Evolutionary conservation across 2,113 vertebrate species (phyloP), one percentile per base, ranked within the genome.

Genomic region (Daphoenositta chrysoptera): DNA sequence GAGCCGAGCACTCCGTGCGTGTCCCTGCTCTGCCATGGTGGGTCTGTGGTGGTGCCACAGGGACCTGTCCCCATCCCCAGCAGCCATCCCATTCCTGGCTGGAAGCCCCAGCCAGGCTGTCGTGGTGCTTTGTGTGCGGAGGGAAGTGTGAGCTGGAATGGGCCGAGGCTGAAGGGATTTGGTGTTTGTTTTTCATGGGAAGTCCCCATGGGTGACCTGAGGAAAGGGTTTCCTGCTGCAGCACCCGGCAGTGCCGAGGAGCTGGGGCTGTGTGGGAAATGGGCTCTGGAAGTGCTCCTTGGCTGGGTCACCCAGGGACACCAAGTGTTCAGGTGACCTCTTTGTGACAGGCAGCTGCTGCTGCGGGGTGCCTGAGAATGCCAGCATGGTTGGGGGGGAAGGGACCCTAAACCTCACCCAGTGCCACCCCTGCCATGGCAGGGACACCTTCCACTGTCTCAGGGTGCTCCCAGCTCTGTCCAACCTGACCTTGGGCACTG

Each of bases 1-100:
- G 17, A 15, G 35, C 22, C 0, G 0, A 33, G 11, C 0, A 13
- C n/a, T 22, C 54, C 1, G 0, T 15, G n/a, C 21, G 1, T 8
- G 65, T 18, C 19, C 26, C 31, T 63, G 71, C 68, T 6, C 39
- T 2, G 42, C 19, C 2, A 4, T 8, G 1, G 2, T 1, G 5
- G 4, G 16, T n/a, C 56, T 51, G 35, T 17, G 8, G 6, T 15
- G 65, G 40, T 8, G 68, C 4, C 8, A 10, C 31, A 6, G 54
- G 11, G 54, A 6, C 23, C 75, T 35, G 39, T 13, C 30, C 14
- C 12, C n/a, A 13, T 15, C 18, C 47, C 24, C 56, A 7, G 23
- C 3, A 68, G 83, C 53, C 15, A 14, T 24, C 42, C 35, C 1
- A 8, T 9, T 2, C 27, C 57, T 44, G 87, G 44, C 35, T 23